Conservation (phyloP, 2,113 vertebrate species). For the Triplophysa dalaica region DNA sequence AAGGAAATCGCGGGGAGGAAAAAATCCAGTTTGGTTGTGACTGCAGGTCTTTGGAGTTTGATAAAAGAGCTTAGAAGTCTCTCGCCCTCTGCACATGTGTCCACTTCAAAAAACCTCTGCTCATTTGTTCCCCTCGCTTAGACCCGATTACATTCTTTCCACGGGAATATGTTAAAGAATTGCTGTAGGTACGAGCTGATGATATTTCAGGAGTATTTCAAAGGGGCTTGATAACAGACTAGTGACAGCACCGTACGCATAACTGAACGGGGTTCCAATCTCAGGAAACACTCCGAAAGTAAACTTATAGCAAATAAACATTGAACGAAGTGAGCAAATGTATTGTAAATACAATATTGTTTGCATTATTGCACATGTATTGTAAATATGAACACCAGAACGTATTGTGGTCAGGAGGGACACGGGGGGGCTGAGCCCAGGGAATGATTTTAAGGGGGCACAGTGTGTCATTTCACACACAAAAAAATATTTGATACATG, state of each 20-base stretch:
- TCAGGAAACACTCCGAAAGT: too few relatives aligned
- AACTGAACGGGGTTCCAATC: too few relatives aligned
- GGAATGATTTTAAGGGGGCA: too few relatives aligned
- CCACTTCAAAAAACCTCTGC: slow-evolving; percentile 22
- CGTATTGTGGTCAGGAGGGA: too few relatives aligned
- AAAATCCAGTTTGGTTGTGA: slow-evolving; percentile 29
- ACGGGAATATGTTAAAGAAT: slow-evolving; percentile 27
- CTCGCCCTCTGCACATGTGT: slow-evolving; percentile 33
- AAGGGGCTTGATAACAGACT: slow-evolving; percentile 11
- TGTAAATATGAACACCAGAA: too few relatives aligned
- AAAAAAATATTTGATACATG: too few relatives aligned
- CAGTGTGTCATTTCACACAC: too few relatives aligned
- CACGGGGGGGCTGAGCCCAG: too few relatives aligned
- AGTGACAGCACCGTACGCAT: not conserved
- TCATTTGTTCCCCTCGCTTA: slow-evolving; percentile 12
- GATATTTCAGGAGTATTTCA: slow-evolving; percentile 19
- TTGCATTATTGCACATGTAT: too few relatives aligned
- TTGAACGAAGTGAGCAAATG: too few relatives aligned
- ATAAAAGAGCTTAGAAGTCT: slow-evolving; percentile 39
- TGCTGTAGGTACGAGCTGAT: slow-evolving; percentile 25
- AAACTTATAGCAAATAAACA: too few relatives aligned
- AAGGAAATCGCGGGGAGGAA: slow-evolving; percentile 15
- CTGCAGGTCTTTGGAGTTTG: slow-evolving; percentile 38
- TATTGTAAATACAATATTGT: too few relatives aligned
- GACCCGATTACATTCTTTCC: slow-evolving; percentile 19